Evolutionary conservation across 2,888 invertebrate species (phyloP).

Genomic region (Megalurothrips usitatus): DNA sequence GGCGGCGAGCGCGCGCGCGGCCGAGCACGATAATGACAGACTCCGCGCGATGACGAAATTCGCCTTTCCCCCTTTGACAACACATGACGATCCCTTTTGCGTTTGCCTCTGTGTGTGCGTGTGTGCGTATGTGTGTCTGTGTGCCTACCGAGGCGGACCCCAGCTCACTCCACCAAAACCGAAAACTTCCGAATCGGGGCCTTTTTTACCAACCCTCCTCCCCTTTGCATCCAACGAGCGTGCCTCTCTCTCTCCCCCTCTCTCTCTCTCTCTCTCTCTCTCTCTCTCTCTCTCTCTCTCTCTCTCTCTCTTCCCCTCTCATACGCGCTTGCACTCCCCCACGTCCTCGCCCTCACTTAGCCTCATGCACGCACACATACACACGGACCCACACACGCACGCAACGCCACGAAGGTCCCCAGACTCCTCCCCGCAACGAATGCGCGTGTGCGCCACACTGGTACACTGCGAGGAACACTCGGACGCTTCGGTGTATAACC

Average conservation of each 20-base stretch:
- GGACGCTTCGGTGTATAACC: too few species aligned
- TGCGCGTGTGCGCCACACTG: neutral
- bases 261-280: neutral
- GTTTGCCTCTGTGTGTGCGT: neutral
- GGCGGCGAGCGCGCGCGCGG: neutral
- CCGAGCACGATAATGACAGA: conserved; percentile 2
- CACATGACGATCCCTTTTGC: conserved; percentile 11
- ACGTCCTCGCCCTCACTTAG: conserved; percentile 11
- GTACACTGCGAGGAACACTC: too few species aligned
- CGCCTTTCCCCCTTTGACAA: conserved; percentile 3
- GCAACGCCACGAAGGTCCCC: neutral
- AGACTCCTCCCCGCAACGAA: conserved; percentile 11
- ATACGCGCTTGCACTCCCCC: neutral
- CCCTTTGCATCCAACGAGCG: neutral
- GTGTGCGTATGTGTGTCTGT: neutral
- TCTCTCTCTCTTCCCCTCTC: neutral
- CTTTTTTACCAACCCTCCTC: neutral
- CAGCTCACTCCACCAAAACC: conserved; percentile 22
- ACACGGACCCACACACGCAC: neutral
- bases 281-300: neutral
- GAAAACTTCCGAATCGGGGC: conserved; percentile 20
- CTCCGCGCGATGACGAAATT: neutral
- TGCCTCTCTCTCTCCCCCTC: neutral
- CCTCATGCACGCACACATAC: neutral
- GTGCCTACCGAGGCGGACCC: neutral